Conservation (phyloP, 2,888 invertebrate genomes). For the Mimumesa dahlbomi region DNA sequence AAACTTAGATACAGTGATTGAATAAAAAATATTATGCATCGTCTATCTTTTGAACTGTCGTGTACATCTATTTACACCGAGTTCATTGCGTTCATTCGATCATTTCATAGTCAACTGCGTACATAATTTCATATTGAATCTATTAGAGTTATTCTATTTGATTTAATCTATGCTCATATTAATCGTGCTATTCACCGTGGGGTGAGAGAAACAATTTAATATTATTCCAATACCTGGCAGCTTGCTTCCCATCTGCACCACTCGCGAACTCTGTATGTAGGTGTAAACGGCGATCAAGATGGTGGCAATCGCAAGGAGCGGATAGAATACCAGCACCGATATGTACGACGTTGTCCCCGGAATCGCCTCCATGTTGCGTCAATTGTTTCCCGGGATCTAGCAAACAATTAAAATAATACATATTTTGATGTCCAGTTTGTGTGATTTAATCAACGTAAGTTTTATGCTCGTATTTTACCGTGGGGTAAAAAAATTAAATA, state of each 20-base stretch:
- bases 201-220: conserved; percentile 1
- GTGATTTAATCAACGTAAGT: too few relatives aligned
- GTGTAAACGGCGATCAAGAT: conserved; percentile 72
- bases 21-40: too few relatives aligned
- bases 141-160: too few relatives aligned
- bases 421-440: not conserved
- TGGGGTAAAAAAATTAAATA: too few relatives aligned
- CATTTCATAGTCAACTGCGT: too few relatives aligned
- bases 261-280: conserved; percentile 68
- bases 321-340: conserved; percentile 68
- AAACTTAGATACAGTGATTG: too few relatives aligned
- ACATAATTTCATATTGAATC: not conserved
- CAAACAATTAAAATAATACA: not conserved
- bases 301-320: conserved; percentile 67
- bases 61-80: too few relatives aligned
- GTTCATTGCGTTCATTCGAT: too few relatives aligned
- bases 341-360: conserved; percentile 59
- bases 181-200: not conserved
- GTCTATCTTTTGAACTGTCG: too few relatives aligned
- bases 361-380: conserved; percentile 38
- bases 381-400: not conserved
- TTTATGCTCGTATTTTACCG: too few relatives aligned
- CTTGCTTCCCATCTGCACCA: conserved; percentile 69
- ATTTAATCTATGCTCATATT: too few relatives aligned
- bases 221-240: conserved; percentile 70